Evolutionary conservation across 2,888 invertebrate genomes (phyloP), one percentile per base, ranked within the genome.

Genomic region (Ephialtes manifestator): DNA sequence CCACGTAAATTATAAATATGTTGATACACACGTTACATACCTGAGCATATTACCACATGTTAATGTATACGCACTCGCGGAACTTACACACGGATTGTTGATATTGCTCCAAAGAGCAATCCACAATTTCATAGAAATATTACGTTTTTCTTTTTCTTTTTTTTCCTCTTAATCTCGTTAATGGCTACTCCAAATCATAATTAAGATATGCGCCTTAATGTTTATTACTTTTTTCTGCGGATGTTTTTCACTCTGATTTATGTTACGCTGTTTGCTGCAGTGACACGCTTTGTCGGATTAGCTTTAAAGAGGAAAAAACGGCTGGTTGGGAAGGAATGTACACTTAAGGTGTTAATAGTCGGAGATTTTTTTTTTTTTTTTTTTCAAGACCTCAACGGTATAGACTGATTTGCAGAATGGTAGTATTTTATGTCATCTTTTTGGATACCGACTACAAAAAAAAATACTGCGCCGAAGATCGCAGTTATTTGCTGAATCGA

Each of bases 21-120:
- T 78, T 79, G 67, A 82, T 80, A 79, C 67, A 48, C 51, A 28
- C 76, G 55, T 72, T 18, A 18, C 55, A 13, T 55, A 24, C 15
- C 51, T 53, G 2, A 20, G 51, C 20, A 55, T 11, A 55, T 51
- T 51, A 51, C 51, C 55, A 55, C 55, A 24, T 24, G 20, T 0
- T 55, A 24, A 55, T 24, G 24, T 24, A 24, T 28, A 58, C 24
- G 28, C 28, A 15, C 58, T 28, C 58, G n/a, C 28, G 58, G 28
- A 58, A 20, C 63, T n/a, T 48, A 35, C 39, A 11, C 11, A 11
- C 1, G 3, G 13, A 28, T 28, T 58, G 55, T 55, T 55, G 55
- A 55, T 55, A 24, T 31, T 31, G 15, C 31, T 53, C 46, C 4
- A 39, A 68, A 72, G 48, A 60, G 48, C 24, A 18, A n/a, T 46